These are phyloP conservation scores for Cynocephalus volans DNA, from an alignment of 2,113 vertebrate genomes.

Conservation along the genomic window DNA sequence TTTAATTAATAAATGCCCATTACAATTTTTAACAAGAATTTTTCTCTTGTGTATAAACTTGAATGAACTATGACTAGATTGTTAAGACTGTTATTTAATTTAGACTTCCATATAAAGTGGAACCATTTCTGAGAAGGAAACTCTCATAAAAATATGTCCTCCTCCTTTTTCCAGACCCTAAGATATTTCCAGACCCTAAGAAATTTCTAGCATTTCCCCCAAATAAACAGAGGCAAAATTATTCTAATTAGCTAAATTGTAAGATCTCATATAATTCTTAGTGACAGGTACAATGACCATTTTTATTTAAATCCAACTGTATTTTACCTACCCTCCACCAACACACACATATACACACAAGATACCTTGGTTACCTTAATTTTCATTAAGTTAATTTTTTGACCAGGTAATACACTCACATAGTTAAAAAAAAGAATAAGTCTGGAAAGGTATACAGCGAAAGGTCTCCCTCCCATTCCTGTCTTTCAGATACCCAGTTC, in stretches of 20 bases:
- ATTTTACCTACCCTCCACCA: not conserved
- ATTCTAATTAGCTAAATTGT: slow-evolving; percentile 45
- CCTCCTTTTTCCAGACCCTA: not conserved
- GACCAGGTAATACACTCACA: not conserved
- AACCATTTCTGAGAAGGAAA: not conserved
- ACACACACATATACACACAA: not conserved
- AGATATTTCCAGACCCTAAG: not conserved
- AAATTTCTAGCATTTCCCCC: not conserved
- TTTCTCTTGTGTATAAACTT: not conserved
- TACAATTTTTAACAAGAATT: not conserved
- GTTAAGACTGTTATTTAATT: slow-evolving; percentile 49
- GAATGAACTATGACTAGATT: not conserved
- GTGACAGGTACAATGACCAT: slow-evolving; percentile 34
- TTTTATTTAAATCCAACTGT: slow-evolving; percentile 34
- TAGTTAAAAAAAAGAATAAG: not conserved
- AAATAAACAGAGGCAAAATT: slow-evolving; percentile 73
- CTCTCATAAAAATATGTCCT: not conserved
- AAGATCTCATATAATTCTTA: slow-evolving; percentile 49
- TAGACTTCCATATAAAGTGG: not conserved
- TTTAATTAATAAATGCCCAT: not conserved
- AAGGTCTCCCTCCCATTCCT: not conserved
- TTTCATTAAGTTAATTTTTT: slow-evolving; percentile 25
- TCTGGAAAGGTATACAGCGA: not conserved
- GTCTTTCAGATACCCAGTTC: not conserved
- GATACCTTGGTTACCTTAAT: not conserved